A percentile compares a stretch with the other conserved stretches of the same genome.
These are phyloP conservation scores for Ganaspis sp. DNA, from an alignment of 1,140 invertebrate genomes.

Conservation along the genomic window DNA sequence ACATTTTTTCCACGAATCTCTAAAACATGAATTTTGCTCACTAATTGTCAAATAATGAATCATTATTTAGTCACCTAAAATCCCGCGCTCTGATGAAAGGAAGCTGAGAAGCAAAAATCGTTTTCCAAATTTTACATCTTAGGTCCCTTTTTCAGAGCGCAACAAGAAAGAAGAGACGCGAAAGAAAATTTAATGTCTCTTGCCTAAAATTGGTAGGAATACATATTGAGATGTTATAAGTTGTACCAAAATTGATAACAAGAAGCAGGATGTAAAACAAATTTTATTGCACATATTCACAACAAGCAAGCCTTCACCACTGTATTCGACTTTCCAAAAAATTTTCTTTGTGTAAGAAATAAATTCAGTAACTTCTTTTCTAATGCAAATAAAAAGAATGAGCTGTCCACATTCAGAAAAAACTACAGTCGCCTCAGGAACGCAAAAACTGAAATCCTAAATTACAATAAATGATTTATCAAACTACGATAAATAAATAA, in stretches of 20 bases:
- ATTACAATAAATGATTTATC: no score
- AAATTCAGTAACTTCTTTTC: slow-evolving; percentile 49
- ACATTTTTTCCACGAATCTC: slow-evolving; percentile 37
- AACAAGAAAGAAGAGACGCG: no score
- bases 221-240: slow-evolving; percentile 49
- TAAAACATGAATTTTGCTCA: slow-evolving; percentile 41
- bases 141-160: no score
- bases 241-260: slow-evolving; percentile 35
- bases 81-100: no score
- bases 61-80: no score
- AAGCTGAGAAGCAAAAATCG: no score
- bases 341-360: slow-evolving; percentile 48
- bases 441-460: no score
- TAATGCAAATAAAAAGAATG: slow-evolving; percentile 42
- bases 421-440: slow-evolving; percentile 45
- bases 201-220: slow-evolving; percentile 52
- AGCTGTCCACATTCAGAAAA: slow-evolving; percentile 47
- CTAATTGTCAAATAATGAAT: no score
- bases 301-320: slow-evolving; percentile 41
- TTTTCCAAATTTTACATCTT: no score
- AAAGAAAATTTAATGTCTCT: slow-evolving; percentile 33
- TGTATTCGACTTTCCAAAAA: slow-evolving; percentile 53
- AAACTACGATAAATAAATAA: no score
- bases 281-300: slow-evolving; percentile 49
- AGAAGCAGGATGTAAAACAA: slow-evolving; percentile 34